Evolutionary conservation across 1,140 invertebrate genomes (phyloP), one percentile per base, ranked within the genome.

Genomic region (Mactra quadrangularis): DNA sequence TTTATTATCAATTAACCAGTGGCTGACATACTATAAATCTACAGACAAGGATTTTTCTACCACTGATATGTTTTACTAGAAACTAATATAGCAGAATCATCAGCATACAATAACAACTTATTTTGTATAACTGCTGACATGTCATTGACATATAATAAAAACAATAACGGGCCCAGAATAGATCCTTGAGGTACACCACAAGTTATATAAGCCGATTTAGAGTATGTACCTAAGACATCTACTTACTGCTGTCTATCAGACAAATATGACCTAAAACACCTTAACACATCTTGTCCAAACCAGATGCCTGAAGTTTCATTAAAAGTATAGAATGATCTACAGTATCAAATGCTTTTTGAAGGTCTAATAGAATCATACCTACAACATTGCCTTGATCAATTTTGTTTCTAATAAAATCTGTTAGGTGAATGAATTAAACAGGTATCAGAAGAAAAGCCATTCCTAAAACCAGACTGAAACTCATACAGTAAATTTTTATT

Each of bases 201-300:
- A 41, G 57, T 76, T 38, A 76, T 38, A 6, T 4, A 22, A 27
- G 11, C 22, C 41, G 31, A 11, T 0, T 31, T 6, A 22, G 55
- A 76, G 19, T n/a, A 47, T 17, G 31, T 29, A 76, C 55, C 72
- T 45, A 55, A 60, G 3, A 76, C 55, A 47, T 76, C 70, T 19
- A 57, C 70, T 27, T 45, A 41, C 41, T 76, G 72, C 29, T 76
- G 72, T 38, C 22, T 76, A 25, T 19, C 53, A 25, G 47, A 76
- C 6, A 76, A 25, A n/a, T 76, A 76, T 50, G 75, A 78, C 38
- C 38, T 53, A 52, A 78, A 78, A 11, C 75, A 78, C 35, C 19
- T 29, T 50, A 13, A 29, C 52, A 25, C n/a, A 13, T 35, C 22
- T 38, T 35, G 35, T n/a, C n/a, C 15, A 78, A 45, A 52, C 59